Evolutionary conservation across 2,797 vertebrate genomes (phyloP).

Genomic region (Alcedo atthis): DNA sequence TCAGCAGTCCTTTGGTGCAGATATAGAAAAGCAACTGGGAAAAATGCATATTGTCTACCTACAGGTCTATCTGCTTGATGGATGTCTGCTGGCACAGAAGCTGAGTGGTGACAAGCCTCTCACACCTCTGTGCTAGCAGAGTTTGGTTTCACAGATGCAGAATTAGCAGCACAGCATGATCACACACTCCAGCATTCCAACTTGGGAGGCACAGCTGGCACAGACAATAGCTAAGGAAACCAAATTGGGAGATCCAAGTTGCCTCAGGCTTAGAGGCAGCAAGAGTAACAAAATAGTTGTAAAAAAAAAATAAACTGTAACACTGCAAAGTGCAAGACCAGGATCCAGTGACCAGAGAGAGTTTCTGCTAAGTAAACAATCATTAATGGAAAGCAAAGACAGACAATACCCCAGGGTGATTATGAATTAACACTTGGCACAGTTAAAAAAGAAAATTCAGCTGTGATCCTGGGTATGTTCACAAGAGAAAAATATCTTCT

Average conservation of each 20-base stretch:
- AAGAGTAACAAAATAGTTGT: background rate
- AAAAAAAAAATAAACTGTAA: constrained; percentile 3
- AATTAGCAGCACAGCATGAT: constrained; percentile 48
- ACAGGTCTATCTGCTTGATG: constrained; percentile 17
- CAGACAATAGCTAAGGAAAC: background rate
- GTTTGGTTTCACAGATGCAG: constrained; percentile 47
- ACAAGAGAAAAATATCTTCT: background rate
- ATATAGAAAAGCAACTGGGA: background rate
- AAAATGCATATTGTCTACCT: background rate
- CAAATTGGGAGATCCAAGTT: background rate
- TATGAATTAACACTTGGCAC: background rate
- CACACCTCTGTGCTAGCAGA: constrained; percentile 3
- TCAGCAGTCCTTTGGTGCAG: background rate
- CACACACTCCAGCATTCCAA: constrained; percentile 14
- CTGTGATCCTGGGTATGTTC: background rate
- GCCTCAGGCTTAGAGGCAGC: background rate
- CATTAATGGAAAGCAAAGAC: background rate
- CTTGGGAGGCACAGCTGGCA: constrained; percentile 33
- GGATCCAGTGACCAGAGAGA: background rate
- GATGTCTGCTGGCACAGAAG: constrained; percentile 39
- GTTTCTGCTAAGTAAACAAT: background rate
- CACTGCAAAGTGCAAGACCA: background rate
- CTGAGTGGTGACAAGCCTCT: constrained; percentile 45
- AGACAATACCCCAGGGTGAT: background rate
- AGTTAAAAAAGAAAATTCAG: background rate